phyloP scores from a whole-genome alignment of 30 jellyfish, hydroid and myxozoan species.

The Pseudorhiza aurosa region DNA sequence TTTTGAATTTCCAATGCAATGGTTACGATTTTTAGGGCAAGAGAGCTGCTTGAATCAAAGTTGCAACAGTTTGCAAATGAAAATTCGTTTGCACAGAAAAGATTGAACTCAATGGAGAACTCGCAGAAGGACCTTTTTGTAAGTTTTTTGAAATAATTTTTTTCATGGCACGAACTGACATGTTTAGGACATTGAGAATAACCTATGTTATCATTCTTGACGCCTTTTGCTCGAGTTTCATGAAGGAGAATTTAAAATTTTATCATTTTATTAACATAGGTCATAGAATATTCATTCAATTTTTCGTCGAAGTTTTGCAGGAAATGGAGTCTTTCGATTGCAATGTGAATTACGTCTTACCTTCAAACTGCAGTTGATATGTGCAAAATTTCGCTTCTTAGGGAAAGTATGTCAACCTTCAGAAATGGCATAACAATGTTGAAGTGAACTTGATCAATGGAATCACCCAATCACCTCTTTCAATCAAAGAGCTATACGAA shows the following conservation, averaged over 20 bases:
- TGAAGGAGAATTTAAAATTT: not conserved
- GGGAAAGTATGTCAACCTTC: conserved; percentile 64
- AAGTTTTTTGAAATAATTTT: no score
- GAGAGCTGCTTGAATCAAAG: conserved; percentile 58
- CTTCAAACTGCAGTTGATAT: no score
- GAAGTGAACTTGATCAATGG: conserved; percentile 59
- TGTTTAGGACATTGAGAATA: no score
- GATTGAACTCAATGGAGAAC: conserved; percentile 54
- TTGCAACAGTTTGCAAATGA: conserved; percentile 46
- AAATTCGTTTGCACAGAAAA: conserved; percentile 11
- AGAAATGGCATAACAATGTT: conserved; percentile 75
- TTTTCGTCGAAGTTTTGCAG: no score
- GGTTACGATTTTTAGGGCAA: conserved; percentile 59
- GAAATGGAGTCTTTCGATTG: no score
- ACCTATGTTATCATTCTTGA: no score
- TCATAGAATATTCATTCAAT: no score
- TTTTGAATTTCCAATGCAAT: no score
- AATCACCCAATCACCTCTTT: conserved; percentile 30
- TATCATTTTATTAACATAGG: not conserved
- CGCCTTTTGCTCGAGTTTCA: no score
- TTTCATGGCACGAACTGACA: no score
- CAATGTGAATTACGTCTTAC: no score
- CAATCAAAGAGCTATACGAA: conserved; percentile 36
- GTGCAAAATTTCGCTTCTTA: no score
- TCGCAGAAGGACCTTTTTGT: conserved; percentile 61